A percentile compares a stretch with the other conserved stretches of the same genome.
Conservation (phyloP, 2,888 invertebrate genomes). For the Glaucopsyche alexis region DNA sequence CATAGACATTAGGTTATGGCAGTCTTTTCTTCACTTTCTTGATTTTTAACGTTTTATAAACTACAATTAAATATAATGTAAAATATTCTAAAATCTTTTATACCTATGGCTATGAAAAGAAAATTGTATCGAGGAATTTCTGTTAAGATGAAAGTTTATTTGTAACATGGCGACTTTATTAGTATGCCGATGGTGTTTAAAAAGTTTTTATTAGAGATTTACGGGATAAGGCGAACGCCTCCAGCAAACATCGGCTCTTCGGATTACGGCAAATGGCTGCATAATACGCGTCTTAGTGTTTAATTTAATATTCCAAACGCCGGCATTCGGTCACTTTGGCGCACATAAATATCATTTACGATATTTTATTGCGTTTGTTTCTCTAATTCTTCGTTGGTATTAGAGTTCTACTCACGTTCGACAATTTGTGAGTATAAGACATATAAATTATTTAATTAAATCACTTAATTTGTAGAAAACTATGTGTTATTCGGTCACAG, state of each 20-base stretch:
- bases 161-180: slow-evolving; percentile 8
- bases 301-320: slow-evolving; percentile 5
- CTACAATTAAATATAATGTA: too few relatives aligned
- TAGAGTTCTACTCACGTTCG: background rate
- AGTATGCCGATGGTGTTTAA: slow-evolving; percentile 16
- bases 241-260: background rate
- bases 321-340: slow-evolving; percentile 8
- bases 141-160: slow-evolving; percentile 2
- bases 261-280: slow-evolving; percentile 18
- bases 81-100: too few relatives aligned
- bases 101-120: background rate
- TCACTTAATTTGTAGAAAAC: too few relatives aligned
- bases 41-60: too few relatives aligned
- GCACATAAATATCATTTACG: slow-evolving; percentile 14
- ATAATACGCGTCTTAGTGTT: slow-evolving; percentile 19
- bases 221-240: slow-evolving; percentile 12
- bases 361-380: background rate
- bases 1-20: too few relatives aligned
- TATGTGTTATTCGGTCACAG: too few relatives aligned
- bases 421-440: background rate
- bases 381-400: background rate
- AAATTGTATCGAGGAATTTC: background rate
- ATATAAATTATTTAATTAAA: background rate
- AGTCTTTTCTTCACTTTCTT: too few relatives aligned
- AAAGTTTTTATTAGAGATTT: slow-evolving; percentile 17